Evolutionary conservation across 1,140 invertebrate genomes (phyloP).

Genomic region (Diorhabda elongata): DNA sequence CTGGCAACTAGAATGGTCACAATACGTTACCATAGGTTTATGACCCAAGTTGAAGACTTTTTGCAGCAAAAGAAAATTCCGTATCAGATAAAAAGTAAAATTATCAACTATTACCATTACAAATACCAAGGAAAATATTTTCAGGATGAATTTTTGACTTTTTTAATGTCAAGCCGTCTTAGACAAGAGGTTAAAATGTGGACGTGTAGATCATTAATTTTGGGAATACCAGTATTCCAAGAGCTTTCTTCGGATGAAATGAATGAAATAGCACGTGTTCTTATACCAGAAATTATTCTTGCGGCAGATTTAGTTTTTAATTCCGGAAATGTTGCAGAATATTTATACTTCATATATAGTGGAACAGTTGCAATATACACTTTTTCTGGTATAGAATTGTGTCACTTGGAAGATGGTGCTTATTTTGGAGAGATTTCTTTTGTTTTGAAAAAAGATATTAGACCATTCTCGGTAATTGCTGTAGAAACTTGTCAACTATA

Average conservation of each 20-base stretch:
- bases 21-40: slow-evolving; percentile 33
- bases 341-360: slow-evolving; percentile 57
- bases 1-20: slow-evolving; percentile 14
- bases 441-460: slow-evolving; percentile 51
- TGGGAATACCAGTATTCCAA: slow-evolving; percentile 33
- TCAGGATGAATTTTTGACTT: slow-evolving; percentile 23
- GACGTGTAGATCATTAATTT: slow-evolving; percentile 32
- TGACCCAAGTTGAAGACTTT: slow-evolving; percentile 33
- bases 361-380: slow-evolving; percentile 59
- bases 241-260: slow-evolving; percentile 29
- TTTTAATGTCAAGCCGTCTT: slow-evolving; percentile 30
- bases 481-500: slow-evolving; percentile 56
- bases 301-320: slow-evolving; percentile 48
- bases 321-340: slow-evolving; percentile 54
- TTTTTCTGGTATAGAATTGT: slow-evolving; percentile 54
- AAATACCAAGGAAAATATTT: slow-evolving; percentile 36
- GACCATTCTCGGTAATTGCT: slow-evolving; percentile 51
- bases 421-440: slow-evolving; percentile 44
- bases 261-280: slow-evolving; percentile 28
- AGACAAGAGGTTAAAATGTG: slow-evolving; percentile 37
- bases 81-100: slow-evolving; percentile 20
- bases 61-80: slow-evolving; percentile 36
- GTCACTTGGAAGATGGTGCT: slow-evolving; percentile 33
- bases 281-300: slow-evolving; percentile 37
- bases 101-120: slow-evolving; percentile 32